phyloP scores from a whole-genome alignment of 2,888 invertebrate species.

The Yponomeuta evonymella region DNA sequence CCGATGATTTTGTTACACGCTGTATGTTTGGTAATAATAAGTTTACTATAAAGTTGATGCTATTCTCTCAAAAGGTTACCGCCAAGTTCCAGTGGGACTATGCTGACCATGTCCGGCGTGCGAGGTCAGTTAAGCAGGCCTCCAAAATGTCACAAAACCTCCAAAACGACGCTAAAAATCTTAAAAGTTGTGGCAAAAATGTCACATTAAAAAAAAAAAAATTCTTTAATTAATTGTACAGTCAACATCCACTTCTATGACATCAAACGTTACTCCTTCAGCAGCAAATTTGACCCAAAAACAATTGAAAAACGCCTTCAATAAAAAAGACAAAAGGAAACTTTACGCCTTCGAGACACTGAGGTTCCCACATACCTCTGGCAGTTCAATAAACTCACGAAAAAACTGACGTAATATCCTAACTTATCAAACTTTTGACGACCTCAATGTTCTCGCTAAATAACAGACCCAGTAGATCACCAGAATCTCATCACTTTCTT shows the following conservation, averaged over 20 bases:
- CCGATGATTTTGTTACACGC: too few species aligned
- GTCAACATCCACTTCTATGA: neutral
- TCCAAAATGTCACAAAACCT: too few species aligned
- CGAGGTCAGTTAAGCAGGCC: too few species aligned
- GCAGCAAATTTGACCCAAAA: neutral
- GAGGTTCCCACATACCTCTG: neutral
- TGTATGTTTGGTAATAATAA: too few species aligned
- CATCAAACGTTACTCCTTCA: neutral
- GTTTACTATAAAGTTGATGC: too few species aligned
- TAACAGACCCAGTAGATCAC: neutral
- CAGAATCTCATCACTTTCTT: neutral
- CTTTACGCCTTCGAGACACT: neutral
- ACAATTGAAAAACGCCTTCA: neutral
- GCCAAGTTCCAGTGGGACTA: too few species aligned
- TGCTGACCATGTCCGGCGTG: too few species aligned
- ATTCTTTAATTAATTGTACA: neutral
- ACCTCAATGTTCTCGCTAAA: neutral
- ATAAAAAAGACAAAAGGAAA: slow-evolving; percentile 1
- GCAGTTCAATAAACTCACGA: neutral
- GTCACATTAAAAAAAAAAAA: too few species aligned
- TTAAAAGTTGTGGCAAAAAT: too few species aligned
- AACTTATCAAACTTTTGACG: neutral
- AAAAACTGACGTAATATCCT: neutral
- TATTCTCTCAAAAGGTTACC: too few species aligned
- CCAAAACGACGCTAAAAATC: too few species aligned